Conservation (phyloP, 2,113 vertebrate species). For the Amia ocellicauda region DNA sequence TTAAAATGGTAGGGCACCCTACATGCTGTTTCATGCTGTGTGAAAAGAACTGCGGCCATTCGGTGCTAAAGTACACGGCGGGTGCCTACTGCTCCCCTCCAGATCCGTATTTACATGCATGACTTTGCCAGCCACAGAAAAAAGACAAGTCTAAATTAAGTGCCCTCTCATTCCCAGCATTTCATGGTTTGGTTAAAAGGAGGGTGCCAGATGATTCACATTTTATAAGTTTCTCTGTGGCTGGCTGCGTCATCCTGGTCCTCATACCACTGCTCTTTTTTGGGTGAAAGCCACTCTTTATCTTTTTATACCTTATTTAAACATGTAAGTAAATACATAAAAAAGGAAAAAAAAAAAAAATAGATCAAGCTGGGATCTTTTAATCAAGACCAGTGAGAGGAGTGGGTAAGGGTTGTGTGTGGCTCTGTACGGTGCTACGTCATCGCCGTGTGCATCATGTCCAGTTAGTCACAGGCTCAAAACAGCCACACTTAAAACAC, state of each 20-base stretch:
- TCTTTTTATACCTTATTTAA: neutral
- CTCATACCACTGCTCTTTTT: conserved; percentile 30
- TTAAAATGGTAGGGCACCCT: too few species aligned
- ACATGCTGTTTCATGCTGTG: too few species aligned
- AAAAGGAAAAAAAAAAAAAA: neutral
- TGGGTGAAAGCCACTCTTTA: neutral
- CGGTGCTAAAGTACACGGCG: neutral
- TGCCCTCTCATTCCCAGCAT: conserved; percentile 55
- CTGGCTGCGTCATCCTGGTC: conserved; percentile 39
- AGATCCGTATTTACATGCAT: conserved; percentile 45
- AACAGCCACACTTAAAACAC: too few species aligned
- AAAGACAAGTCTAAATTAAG: conserved; percentile 51
- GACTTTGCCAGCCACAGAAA: conserved; percentile 47
- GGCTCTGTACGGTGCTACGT: neutral
- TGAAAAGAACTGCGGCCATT: neutral
- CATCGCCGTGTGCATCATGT: neutral
- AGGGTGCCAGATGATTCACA: conserved; percentile 52
- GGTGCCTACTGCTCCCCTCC: conserved; percentile 25
- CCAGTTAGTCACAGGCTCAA: too few species aligned
- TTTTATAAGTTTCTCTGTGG: conserved; percentile 51
- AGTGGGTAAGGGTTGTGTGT: neutral
- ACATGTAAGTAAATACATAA: neutral
- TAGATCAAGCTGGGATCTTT: conserved; percentile 1
- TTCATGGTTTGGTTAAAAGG: conserved; percentile 55
- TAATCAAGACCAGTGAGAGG: neutral